A percentile compares a stretch with the other conserved stretches of the same genome.
These are phyloP conservation scores for Eupithecia exiguata DNA, from an alignment of 2,888 invertebrate genomes.

Conservation along the genomic window DNA sequence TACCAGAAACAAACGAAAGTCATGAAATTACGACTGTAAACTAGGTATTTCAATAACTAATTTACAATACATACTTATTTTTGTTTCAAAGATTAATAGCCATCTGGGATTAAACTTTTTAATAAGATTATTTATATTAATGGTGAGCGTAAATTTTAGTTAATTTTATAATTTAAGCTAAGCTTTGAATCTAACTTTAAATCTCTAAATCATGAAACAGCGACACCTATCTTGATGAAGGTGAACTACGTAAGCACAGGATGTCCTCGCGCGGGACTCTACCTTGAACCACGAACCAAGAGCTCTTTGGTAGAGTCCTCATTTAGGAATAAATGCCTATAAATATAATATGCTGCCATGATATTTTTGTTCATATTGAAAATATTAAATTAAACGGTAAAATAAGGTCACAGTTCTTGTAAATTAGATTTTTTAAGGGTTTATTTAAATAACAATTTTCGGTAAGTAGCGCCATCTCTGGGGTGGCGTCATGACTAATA, in stretches of 20 bases:
- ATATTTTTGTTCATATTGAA: neutral
- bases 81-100: no score
- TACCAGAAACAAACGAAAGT: neutral
- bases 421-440: neutral
- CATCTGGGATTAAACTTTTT: no score
- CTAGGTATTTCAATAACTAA: neutral
- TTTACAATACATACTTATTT: no score
- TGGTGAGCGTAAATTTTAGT: neutral
- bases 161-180: neutral
- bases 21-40: neutral
- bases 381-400: neutral
- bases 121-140: no score
- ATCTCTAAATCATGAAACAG: conserved; percentile 14
- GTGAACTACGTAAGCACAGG: conserved; percentile 26
- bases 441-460: neutral
- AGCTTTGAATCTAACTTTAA: neutral
- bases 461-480: conserved; percentile 65
- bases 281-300: neutral
- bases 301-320: neutral
- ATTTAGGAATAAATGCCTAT: neutral
- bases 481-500: conserved; percentile 58
- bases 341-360: neutral
- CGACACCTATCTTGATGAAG: conserved; percentile 38
- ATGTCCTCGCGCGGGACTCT: neutral
- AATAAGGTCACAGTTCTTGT: neutral